Evolutionary conservation across 2,888 invertebrate genomes (phyloP), one percentile per base, ranked within the genome.

Genomic region (Celastrina argiolus): DNA sequence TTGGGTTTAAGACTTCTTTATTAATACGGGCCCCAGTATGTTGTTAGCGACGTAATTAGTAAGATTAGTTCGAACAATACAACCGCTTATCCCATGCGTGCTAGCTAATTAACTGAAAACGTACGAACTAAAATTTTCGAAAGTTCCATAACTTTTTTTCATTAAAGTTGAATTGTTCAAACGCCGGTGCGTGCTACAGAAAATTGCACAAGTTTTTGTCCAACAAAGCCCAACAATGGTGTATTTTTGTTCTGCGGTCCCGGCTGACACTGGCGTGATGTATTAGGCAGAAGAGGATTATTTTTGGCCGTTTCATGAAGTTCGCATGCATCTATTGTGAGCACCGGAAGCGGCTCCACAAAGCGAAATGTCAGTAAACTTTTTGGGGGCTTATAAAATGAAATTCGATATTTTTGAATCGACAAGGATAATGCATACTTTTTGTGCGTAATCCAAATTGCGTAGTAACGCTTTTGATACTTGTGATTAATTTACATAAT

Each of bases 211-310:
- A 90, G 90, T 89, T 89, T 88, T 88, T 85, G 77, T 78, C 71
- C 81, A 81, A 89, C 87, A 91, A 89, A 85, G 84, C 76, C 78
- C 79, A 77, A 78, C 88, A 90, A 90, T 88, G 81, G 85, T 81
- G 78, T 90, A 89, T 90, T 91, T 89, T 88, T 88, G 90, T 88
- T 88, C 85, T 91, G 90, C 84, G 90, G 90, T 89, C 81, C 82
- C 82, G 71, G 81, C 86, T 90, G 90, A 88, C 90, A 91, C 87
- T 83, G 76, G 81, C 84, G 88, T 90, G 91, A 91, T 90, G 90
- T 90, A 91, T 91, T 90, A 87, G 85, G 77, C 81, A 79, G 81
- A 78, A 80, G 84, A 82, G 87, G 89, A 89, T 90, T 91, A 91
- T 90, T 89, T 90, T 88, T 89, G 85, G 88, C 88, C 87, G 86